Conservation (phyloP, 2,888 invertebrate species). For the Helleia helle region DNA sequence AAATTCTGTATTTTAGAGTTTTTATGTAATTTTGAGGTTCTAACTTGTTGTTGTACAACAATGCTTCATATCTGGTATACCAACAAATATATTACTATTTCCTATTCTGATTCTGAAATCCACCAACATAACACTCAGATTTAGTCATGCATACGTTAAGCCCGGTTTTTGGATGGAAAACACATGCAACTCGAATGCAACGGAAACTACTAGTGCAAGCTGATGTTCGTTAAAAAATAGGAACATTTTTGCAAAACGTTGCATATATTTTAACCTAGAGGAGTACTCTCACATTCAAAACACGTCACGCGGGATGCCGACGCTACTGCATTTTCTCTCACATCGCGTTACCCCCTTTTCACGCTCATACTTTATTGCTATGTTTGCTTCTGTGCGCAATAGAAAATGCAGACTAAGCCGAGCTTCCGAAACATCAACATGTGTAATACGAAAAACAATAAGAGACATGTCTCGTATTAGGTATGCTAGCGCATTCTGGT, state of each 20-base stretch:
- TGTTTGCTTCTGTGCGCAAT: conserved; percentile 3
- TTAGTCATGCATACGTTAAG: conserved; percentile 6
- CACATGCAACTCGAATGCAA: conserved; percentile 1
- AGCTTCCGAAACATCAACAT: neutral
- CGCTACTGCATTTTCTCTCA: conserved; percentile 7
- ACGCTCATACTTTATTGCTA: conserved; percentile 10
- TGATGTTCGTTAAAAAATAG: conserved; percentile 4
- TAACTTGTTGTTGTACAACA: too few relatives aligned
- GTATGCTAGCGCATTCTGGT: too few relatives aligned
- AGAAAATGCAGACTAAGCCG: conserved; percentile 6
- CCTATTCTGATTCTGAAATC: neutral
- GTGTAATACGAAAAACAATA: neutral
- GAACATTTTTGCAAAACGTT: neutral
- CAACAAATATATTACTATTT: conserved; percentile 1
- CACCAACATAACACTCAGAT: neutral
- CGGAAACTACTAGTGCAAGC: neutral
- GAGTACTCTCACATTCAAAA: conserved; percentile 1
- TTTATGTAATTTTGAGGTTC: too few relatives aligned
- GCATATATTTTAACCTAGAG: conserved; percentile 4
- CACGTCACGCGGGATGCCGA: conserved; percentile 5
- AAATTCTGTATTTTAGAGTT: too few relatives aligned
- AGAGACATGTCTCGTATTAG: neutral
- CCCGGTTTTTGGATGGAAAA: neutral
- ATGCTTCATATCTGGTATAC: too few relatives aligned
- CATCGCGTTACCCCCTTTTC: conserved; percentile 10